Conservation (phyloP, 2,797 vertebrate genomes). For the Sebastes dallii region DNA sequence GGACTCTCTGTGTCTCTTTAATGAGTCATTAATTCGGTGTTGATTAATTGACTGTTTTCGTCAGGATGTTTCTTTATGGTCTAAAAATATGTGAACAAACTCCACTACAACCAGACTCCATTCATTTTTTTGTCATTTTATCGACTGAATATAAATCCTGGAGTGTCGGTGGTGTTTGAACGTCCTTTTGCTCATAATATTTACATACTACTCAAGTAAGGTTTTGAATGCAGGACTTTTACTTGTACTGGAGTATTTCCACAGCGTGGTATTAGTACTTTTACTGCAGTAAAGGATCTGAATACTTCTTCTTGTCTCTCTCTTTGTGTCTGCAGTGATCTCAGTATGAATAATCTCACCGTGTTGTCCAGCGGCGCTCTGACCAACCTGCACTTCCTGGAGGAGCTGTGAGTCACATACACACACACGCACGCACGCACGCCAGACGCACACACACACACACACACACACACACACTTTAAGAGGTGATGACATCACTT, state of each 20-base stretch:
- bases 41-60: background rate
- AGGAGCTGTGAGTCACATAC: slow-evolving; percentile 90
- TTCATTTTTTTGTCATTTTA: background rate
- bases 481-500: background rate
- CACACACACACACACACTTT: background rate
- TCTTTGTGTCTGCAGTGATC: slow-evolving; percentile 85
- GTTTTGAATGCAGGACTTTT: background rate
- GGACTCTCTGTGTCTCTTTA: background rate
- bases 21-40: background rate
- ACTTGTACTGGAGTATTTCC: background rate
- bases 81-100: too few relatives aligned
- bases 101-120: background rate
- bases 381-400: slow-evolving; percentile 89
- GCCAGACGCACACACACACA: background rate
- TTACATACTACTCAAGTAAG: background rate
- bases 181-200: too few relatives aligned
- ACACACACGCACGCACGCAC: background rate
- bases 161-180: too few relatives aligned
- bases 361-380: slow-evolving; percentile 82
- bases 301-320: background rate
- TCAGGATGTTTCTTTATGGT: background rate
- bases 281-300: background rate
- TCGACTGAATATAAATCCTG: background rate
- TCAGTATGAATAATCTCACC: slow-evolving; percentile 96
- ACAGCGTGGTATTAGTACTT: background rate